Evolutionary conservation across 2,888 invertebrate species (phyloP).

Genomic region (Mythimna vitellina): DNA sequence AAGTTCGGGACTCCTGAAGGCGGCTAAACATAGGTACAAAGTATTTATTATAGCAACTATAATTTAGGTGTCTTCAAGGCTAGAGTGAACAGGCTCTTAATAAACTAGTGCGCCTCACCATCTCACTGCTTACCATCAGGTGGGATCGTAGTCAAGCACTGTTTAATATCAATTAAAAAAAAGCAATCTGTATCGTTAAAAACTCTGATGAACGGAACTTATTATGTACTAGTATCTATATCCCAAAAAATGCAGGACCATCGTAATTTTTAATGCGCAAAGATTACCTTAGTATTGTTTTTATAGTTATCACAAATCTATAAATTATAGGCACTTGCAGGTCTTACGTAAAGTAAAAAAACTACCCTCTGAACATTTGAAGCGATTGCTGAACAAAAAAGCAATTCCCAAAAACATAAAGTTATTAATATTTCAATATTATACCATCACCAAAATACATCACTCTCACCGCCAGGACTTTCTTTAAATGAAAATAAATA

Average conservation of each 20-base stretch:
- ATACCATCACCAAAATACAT: slow-evolving; percentile 66
- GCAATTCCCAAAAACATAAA: neutral
- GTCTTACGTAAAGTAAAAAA: neutral
- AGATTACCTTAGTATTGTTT: neutral
- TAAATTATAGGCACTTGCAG: too few relatives aligned
- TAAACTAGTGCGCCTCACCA: too few relatives aligned
- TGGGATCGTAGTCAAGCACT: too few relatives aligned
- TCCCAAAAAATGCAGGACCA: neutral
- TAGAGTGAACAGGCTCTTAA: too few relatives aligned
- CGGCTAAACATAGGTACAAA: too few relatives aligned
- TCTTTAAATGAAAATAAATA: slow-evolving; percentile 89
- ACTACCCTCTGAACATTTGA: neutral
- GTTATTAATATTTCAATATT: slow-evolving; percentile 59
- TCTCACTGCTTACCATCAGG: too few relatives aligned
- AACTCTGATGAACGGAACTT: neutral
- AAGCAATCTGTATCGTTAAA: too few relatives aligned
- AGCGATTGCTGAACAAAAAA: neutral
- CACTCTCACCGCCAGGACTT: slow-evolving; percentile 89
- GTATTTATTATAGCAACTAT: too few relatives aligned
- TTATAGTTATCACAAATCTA: too few relatives aligned
- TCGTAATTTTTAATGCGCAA: neutral
- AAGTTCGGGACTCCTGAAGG: too few relatives aligned
- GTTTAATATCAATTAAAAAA: too few relatives aligned
- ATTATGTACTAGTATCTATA: neutral
- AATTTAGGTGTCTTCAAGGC: too few relatives aligned